These are phyloP conservation scores for Coleophora deauratella DNA, from an alignment of 2,888 invertebrate genomes.

Conservation along the genomic window DNA sequence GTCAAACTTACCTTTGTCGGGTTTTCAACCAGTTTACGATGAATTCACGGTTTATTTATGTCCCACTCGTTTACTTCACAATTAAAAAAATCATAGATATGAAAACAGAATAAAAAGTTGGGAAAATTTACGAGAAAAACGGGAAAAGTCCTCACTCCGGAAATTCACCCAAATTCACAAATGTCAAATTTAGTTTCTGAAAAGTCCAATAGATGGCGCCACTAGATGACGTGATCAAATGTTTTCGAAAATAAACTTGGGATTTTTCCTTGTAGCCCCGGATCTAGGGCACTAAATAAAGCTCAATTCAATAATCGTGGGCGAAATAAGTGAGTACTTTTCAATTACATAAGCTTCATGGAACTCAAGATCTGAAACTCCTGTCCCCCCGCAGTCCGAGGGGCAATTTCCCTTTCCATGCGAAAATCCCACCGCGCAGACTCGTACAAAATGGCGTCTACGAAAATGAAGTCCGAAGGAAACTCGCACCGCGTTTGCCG, in stretches of 20 bases:
- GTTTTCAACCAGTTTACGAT: no score
- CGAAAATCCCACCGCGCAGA: slow-evolving; percentile 77
- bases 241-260: slow-evolving; percentile 70
- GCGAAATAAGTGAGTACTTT: slow-evolving; percentile 46
- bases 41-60: no score
- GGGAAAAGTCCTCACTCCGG: no score
- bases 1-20: no score
- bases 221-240: slow-evolving; percentile 56
- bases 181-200: slow-evolving; percentile 24
- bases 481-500: slow-evolving; percentile 68
- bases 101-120: no score
- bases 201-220: slow-evolving; percentile 50
- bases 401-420: slow-evolving; percentile 69
- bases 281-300: slow-evolving; percentile 29
- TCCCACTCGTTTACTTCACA: no score
- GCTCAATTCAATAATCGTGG: slow-evolving; percentile 27
- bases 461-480: slow-evolving; percentile 65
- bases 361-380: slow-evolving; percentile 34
- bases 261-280: slow-evolving; percentile 45
- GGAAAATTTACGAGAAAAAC: no score
- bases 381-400: slow-evolving; percentile 62
- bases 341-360: slow-evolving; percentile 21
- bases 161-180: no score
- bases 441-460: slow-evolving; percentile 80
- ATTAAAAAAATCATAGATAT: no score